These are phyloP conservation scores for Eulemur albifrons DNA, from an alignment of 2,797 vertebrate genomes.

Conservation along the genomic window DNA sequence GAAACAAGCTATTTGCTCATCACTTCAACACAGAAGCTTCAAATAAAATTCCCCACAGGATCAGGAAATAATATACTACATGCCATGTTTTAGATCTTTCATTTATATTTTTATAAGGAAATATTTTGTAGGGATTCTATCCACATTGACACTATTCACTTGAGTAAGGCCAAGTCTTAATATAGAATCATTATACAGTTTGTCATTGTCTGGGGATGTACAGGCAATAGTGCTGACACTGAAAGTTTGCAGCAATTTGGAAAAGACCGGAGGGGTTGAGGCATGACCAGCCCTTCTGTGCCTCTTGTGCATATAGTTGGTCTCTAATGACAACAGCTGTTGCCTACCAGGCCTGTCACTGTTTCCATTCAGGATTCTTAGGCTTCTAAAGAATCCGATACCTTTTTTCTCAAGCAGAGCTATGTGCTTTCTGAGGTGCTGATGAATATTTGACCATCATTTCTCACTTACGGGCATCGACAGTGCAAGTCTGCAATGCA, in stretches of 20 bases:
- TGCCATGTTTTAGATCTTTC: slow-evolving; percentile 22
- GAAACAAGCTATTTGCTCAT: slow-evolving; percentile 34
- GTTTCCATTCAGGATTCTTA: slow-evolving; percentile 39
- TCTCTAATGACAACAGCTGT: slow-evolving; percentile 70
- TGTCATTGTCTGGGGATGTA: slow-evolving; percentile 53
- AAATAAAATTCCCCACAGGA: not conserved
- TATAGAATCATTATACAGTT: slow-evolving; percentile 56
- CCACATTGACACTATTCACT: slow-evolving; percentile 29
- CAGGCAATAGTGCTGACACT: slow-evolving; percentile 45
- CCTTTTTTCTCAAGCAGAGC: not conserved
- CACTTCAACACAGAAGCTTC: slow-evolving; percentile 29
- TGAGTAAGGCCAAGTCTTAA: slow-evolving; percentile 48
- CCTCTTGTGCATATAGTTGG: slow-evolving; percentile 41
- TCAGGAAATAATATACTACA: slow-evolving; percentile 27
- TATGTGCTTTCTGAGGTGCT: not conserved
- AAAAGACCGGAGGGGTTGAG: slow-evolving; percentile 61
- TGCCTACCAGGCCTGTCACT: slow-evolving; percentile 40
- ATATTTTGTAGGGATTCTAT: slow-evolving; percentile 28
- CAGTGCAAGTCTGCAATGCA: not conserved
- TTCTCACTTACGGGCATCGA: slow-evolving; percentile 16
- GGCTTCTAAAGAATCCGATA: slow-evolving; percentile 24
- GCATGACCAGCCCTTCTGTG: slow-evolving; percentile 66
- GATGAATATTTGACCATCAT: not conserved
- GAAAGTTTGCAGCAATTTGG: slow-evolving; percentile 40
- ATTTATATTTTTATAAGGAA: slow-evolving; percentile 30